Percentiles rank a stretch among this genome's conserved stretches.
These are phyloP conservation scores for Drosophila falleni DNA, from an alignment of 2,888 invertebrate species.

Conservation along the genomic window DNA sequence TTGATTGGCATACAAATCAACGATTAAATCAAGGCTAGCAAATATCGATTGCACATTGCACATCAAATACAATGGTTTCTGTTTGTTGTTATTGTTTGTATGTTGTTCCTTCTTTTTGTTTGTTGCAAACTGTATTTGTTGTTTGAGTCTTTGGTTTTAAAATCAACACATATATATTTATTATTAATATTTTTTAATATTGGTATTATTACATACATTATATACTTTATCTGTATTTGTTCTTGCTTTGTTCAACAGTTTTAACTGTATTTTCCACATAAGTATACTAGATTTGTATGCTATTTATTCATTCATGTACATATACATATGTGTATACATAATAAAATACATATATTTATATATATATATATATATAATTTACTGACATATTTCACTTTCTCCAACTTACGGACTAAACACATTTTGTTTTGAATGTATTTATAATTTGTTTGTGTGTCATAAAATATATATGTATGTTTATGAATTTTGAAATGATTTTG, in stretches of 20 bases:
- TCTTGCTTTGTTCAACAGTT: conserved; percentile 34
- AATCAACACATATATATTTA: conserved; percentile 65
- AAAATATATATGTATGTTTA: conserved; percentile 28
- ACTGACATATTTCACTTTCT: conserved; percentile 44
- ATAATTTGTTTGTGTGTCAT: conserved; percentile 54
- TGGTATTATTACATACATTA: conserved; percentile 48
- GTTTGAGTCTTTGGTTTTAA: conserved; percentile 79
- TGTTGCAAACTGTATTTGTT: conserved; percentile 47
- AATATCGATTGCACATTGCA: conserved; percentile 48
- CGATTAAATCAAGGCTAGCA: conserved; percentile 46
- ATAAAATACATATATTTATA: conserved; percentile 15
- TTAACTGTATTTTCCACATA: conserved; percentile 46
- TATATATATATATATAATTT: conserved; percentile 32
- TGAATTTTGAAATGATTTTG: conserved; percentile 46
- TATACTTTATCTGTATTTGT: conserved; percentile 38
- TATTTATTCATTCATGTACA: conserved; percentile 29
- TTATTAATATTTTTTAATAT: conserved; percentile 49
- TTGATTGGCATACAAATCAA: conserved; percentile 39
- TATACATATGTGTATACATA: conserved; percentile 22
- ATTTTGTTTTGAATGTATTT: conserved; percentile 43
- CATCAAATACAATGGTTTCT: conserved; percentile 31
- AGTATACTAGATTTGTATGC: conserved; percentile 42
- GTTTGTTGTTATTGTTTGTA: conserved; percentile 43
- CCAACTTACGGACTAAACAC: conserved; percentile 54
- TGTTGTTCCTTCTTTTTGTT: conserved; percentile 26